Base-by-base conservation (phyloP, 1,140 invertebrate genomes). In the Drosophila biarmipes region DNA sequence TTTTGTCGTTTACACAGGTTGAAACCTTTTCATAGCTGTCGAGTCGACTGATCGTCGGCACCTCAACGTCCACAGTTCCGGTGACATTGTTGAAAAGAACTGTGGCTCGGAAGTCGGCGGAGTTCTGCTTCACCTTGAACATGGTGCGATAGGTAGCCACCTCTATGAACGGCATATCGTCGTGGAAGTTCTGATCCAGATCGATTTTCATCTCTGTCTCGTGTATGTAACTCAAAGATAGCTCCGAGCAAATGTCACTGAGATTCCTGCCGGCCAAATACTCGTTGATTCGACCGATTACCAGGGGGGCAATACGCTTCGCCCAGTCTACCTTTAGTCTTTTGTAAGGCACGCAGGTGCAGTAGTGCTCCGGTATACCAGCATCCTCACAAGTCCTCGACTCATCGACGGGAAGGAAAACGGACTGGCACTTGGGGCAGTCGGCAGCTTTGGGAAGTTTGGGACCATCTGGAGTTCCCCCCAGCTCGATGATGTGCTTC, bases 351-450 rank as follows among this genome's bases (percentile, higher is more conserved):
- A 93, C 93, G 63, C 97, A 98, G 14, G 94, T 94, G 85, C 96
- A 98, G 94, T 96, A 98, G 78, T 97, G 96, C 38, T 95, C 93
- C 1, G 93, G 91, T 6, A 98, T 95, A 0, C 94, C 94, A 1
- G 95, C 96, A 42, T 96, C 94, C 4, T 90, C 78, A 87, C 97
- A 98, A 0, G 94, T 95, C 29, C 97, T 92, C 34, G 94, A 92
- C 3, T 81, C 89, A 0, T 94, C 93, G 4, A 96, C 93, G 34
- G 94, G 92, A 11, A 93, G 80, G 62, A 97, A 95, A 8, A 98
- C 85, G 59, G 95, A 95, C 6, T 93, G 93, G 58, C 96, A 97
- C 5, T 92, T 92, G 4, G 94, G 92, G 84, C 95, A 96, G 38
- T 85, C 76, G 29, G 48, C 21, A 0, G 82, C 52, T 11, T 24